Base-by-base conservation (phyloP, 2,888 invertebrate species). In the Dysmachus trigonus region DNA sequence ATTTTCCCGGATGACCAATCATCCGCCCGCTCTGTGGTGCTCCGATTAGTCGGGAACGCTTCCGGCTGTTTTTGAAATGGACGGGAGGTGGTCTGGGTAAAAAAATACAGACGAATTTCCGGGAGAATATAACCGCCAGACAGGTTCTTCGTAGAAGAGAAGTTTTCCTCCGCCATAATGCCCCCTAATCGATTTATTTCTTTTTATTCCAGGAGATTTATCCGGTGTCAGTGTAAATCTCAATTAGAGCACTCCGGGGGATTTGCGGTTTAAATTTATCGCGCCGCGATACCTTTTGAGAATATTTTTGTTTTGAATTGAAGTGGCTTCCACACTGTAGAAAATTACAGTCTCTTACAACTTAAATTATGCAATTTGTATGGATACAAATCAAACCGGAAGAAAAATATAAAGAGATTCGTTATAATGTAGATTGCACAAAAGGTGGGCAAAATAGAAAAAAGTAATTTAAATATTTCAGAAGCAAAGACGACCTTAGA, bases 221-320 rank as follows among this genome's bases (percentile, higher is more conserved):
- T 41, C 30, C 30, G 30, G 41, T 22, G 47, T 27, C 77, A 76
- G 38, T 15, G 35, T 77, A 77, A 77, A 47, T 77, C 77, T 47
- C 41, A 77, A 77, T 77, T 77, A 77, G 47, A 77, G 30, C 27
- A 30, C 41, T 41, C 13, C 77, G 47, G 47, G 47, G 30, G 77
- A 47, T 41, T 77, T 77, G 47, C 30, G 77, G 77, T 47, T 77
- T 77, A 77, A 41, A 77, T 77, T 77, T 41, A 77, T 76, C 76
- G 62, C 27, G 27, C 62, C 62, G 62, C 13, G 62, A 62, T 62
- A 62, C 62, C 62, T 62, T 22, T 22, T 18, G 62, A 18, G 62
- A 62, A 62, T 62, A 27, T 22, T 62, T 62, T 62, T 22, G 62
- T 62, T 62, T 62, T 27, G 62, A 62, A 22, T 27, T 62, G 22